Evolutionary conservation across 1,140 invertebrate genomes (phyloP).

Genomic region (Drosophila pseudoananassae): DNA sequence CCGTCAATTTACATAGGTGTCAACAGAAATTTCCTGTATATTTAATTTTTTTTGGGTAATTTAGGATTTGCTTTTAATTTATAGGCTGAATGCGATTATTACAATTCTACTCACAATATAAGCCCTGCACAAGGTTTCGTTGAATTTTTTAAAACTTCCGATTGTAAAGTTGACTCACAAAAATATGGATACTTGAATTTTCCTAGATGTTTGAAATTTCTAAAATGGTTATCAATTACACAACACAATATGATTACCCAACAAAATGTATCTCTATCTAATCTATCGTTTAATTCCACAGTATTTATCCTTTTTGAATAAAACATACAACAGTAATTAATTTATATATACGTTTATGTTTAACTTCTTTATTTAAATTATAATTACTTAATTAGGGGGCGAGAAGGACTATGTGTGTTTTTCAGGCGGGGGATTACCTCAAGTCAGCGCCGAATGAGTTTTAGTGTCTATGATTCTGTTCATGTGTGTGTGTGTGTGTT

Average conservation of each 20-base stretch:
- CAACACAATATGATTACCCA: no score
- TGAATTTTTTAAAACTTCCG: neutral
- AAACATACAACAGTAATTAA: constrained; percentile 19
- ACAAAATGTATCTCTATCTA: no score
- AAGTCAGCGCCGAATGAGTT: constrained; percentile 32
- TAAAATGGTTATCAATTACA: no score
- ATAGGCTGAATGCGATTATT: neutral
- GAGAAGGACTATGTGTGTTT: constrained; percentile 13
- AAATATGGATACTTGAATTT: neutral
- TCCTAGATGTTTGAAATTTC: neutral
- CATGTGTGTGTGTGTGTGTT: constrained; percentile 11
- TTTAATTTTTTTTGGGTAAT: neutral
- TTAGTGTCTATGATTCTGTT: constrained; percentile 15
- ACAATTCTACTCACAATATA: neutral
- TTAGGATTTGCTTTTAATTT: neutral
- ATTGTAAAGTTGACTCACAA: neutral
- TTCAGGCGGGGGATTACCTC: constrained; percentile 4
- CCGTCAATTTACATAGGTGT: neutral
- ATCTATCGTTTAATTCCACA: no score
- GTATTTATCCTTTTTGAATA: neutral
- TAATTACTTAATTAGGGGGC: constrained; percentile 63
- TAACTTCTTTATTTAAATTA: constrained; percentile 61
- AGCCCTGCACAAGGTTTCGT: neutral
- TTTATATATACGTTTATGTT: constrained; percentile 65
- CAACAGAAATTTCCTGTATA: neutral